These are phyloP conservation scores for Gouania willdenowi DNA, from an alignment of 2,797 vertebrate genomes.

Conservation along the genomic window DNA sequence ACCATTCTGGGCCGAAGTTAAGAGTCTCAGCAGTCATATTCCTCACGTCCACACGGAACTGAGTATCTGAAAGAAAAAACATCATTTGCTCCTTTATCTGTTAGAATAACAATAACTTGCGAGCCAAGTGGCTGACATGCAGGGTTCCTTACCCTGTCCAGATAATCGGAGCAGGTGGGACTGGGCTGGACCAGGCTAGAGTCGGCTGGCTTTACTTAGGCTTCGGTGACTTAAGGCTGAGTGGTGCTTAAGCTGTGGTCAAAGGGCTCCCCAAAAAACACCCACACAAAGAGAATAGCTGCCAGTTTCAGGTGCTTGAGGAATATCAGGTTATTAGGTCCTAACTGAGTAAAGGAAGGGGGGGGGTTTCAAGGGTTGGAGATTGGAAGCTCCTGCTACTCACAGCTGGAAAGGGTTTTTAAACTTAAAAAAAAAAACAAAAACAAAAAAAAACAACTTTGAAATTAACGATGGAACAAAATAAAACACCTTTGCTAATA, in stretches of 20 bases:
- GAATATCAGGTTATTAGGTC: constrained; percentile 69
- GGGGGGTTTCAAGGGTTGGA: constrained; percentile 58
- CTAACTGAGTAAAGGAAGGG: constrained; percentile 49
- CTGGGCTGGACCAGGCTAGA: constrained; percentile 72
- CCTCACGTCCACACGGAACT: constrained; percentile 77
- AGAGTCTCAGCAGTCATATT: constrained; percentile 95
- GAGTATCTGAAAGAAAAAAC: constrained; percentile 61
- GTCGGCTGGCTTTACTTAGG: constrained; percentile 74
- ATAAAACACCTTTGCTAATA: constrained; percentile 60
- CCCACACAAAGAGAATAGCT: constrained; percentile 75
- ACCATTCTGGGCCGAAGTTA: constrained; percentile 96
- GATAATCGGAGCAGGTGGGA: constrained; percentile 81
- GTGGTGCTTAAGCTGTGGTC: constrained; percentile 74
- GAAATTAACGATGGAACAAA: constrained; percentile 62
- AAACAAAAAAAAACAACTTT: constrained; percentile 54
- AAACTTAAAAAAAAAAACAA: constrained; percentile 61
- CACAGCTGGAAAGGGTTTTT: constrained; percentile 60
- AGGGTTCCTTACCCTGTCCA: constrained; percentile 79
- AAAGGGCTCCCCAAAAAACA: constrained; percentile 75
- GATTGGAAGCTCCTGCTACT: constrained; percentile 74
- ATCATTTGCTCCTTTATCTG: not conserved
- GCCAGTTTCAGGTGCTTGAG: constrained; percentile 77
- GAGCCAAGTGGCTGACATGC: not conserved
- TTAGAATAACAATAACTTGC: not conserved
- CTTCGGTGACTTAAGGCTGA: constrained; percentile 80